phyloP scores from a whole-genome alignment of 2,797 vertebrate species.

The Peromyscus melanophrys region DNA sequence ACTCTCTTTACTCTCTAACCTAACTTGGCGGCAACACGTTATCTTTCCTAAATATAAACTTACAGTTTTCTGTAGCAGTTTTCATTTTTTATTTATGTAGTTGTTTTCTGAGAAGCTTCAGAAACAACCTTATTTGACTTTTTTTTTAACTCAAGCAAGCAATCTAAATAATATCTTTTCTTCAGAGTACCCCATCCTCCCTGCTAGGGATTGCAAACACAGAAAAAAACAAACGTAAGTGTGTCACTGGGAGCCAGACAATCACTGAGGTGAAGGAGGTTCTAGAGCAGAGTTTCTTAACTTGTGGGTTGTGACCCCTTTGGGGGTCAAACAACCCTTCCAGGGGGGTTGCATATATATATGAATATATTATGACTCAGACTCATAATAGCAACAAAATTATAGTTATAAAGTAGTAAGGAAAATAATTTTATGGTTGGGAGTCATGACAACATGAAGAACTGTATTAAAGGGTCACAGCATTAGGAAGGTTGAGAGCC shows the following conservation, averaged over 20 bases:
- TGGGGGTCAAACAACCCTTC: not conserved
- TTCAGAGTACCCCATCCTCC: not conserved
- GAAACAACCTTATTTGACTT: conserved; percentile 11
- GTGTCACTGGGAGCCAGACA: not conserved
- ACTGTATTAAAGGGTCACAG: not conserved
- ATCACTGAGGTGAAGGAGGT: not conserved
- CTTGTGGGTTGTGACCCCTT: not conserved
- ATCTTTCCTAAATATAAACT: conserved; percentile 30
- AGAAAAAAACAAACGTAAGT: not conserved
- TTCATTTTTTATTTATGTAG: conserved; percentile 12
- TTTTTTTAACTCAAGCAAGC: conserved; percentile 18
- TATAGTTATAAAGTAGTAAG: not conserved
- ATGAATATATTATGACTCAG: not conserved
- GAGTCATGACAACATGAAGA: not conserved
- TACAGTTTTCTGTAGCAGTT: not conserved
- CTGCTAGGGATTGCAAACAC: conserved; percentile 22
- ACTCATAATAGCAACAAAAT: not conserved
- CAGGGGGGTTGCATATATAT: not conserved
- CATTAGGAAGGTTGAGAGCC: not conserved
- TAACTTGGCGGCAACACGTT: not conserved
- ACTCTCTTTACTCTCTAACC: not conserved
- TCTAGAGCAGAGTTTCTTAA: not conserved
- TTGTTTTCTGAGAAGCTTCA: not conserved
- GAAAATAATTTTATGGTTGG: not conserved
- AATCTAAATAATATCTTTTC: conserved; percentile 27